Conservation (phyloP, 30 jellyfish, hydroid and myxozoan genomes). For the Euphysa ruthae region DNA sequence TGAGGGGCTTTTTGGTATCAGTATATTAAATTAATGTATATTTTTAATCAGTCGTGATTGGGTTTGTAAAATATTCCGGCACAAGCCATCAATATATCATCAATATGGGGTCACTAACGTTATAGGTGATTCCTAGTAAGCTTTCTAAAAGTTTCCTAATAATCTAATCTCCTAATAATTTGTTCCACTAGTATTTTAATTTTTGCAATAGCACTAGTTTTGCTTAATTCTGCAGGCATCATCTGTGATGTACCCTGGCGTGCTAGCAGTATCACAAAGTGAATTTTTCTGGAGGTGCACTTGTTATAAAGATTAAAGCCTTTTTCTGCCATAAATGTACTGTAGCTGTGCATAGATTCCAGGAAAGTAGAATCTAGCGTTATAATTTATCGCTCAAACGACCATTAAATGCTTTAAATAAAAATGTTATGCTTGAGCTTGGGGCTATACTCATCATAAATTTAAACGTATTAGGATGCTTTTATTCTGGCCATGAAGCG, state of each 20-base stretch:
- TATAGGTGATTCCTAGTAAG: slow-evolving; percentile 11
- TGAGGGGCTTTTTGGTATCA: no score
- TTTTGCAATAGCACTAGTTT: slow-evolving; percentile 17
- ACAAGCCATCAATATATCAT: slow-evolving; percentile 28
- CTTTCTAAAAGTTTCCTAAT: neutral
- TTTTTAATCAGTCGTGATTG: no score
- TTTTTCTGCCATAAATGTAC: slow-evolving; percentile 9
- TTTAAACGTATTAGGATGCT: slow-evolving; percentile 15
- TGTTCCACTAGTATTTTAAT: slow-evolving; percentile 15
- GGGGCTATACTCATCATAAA: slow-evolving; percentile 17
- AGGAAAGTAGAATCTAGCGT: slow-evolving; percentile 1
- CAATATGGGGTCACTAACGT: slow-evolving; percentile 17
- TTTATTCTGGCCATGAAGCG: slow-evolving; percentile 15
- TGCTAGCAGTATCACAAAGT: neutral
- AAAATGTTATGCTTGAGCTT: neutral
- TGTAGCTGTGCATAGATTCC: neutral
- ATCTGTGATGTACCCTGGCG: slow-evolving; percentile 1
- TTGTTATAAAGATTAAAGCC: slow-evolving; percentile 15
- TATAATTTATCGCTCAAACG: slow-evolving; percentile 4
- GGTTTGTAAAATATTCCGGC: neutral
- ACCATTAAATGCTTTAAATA: slow-evolving; percentile 10
- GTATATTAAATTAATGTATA: no score
- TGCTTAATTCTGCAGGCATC: neutral
- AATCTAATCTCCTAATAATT: slow-evolving; percentile 24
- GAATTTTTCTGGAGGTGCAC: slow-evolving; percentile 7